Percentiles rank a stretch among this genome's conserved stretches.
phyloP scores from a whole-genome alignment of 2,113 vertebrate species.

The Alosa alosa region DNA sequence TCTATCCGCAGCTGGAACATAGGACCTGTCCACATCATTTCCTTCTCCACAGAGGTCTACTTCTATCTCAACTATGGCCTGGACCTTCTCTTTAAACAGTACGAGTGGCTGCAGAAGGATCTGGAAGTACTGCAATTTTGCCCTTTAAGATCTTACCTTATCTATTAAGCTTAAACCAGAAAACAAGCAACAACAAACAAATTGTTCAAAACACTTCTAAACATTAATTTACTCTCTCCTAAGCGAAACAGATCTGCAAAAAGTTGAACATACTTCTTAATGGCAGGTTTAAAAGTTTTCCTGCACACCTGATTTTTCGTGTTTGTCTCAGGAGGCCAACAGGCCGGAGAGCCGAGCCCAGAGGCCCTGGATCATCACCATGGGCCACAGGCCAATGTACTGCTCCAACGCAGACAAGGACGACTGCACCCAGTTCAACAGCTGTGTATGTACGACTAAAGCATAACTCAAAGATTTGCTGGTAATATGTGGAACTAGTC shows the following conservation, averaged over 20 bases:
- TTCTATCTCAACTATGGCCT: constrained; percentile 77
- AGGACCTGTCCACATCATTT: constrained; percentile 82
- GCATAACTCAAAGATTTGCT: background rate
- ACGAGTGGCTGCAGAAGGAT: constrained; percentile 78
- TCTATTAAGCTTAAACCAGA: background rate
- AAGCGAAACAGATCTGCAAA: background rate
- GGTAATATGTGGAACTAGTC: background rate
- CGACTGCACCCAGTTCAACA: constrained; percentile 79
- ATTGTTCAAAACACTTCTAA: background rate
- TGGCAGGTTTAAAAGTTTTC: background rate
- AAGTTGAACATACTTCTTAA: background rate
- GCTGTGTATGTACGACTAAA: constrained; percentile 63
- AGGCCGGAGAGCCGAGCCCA: constrained; percentile 63
- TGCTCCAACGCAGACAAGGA: constrained; percentile 83
- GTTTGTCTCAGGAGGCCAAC: constrained; percentile 68
- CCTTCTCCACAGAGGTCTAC: constrained; percentile 86
- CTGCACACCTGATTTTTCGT: background rate
- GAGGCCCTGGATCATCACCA: constrained; percentile 86
- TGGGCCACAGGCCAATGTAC: constrained; percentile 91
- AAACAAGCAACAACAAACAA: background rate
- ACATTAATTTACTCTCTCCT: background rate
- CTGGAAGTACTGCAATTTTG: constrained; percentile 71
- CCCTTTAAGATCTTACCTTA: constrained; percentile 9
- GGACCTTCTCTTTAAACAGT: constrained; percentile 79
- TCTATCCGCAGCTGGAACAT: constrained; percentile 79